Evolutionary conservation across 1,140 invertebrate species (phyloP), one percentile per base, ranked within the genome.

Genomic region (Ceratosolen solmsi): DNA sequence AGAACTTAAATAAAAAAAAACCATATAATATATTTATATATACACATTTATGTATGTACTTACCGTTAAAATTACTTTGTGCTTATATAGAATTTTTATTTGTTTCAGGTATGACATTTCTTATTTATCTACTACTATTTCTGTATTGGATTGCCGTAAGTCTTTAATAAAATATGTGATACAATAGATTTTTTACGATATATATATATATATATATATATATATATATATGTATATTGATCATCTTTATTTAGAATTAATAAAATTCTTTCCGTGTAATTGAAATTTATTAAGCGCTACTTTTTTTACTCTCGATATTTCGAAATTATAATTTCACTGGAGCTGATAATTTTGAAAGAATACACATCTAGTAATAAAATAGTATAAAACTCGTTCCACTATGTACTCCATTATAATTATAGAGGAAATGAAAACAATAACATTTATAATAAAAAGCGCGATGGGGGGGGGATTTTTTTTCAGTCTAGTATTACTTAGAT

Each of bases 71-170:
- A 2, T 54, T 54, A 54, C 15, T 2, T 54, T 15, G 3, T 54
- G 17, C 25, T 63, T 2, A 30, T 20, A 20, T 3, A 20, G 17
- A 33, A 33, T 20, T 63, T 41, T 83, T 83, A 36, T 80, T 33
- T 83, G 78, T 83, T 83, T 51, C 65, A 83, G 82, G 82, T 83
- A 76, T 80, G 78, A 25, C 41, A 72, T 22, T 49, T 60, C n/a
- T 20, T 46, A 15, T 22, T 58, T 41, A 36, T 27, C 15, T n/a
- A 74, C 27, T 56, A 5, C 2, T 41, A 72, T 30, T 51, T 63
- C 36, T 33, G 60, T 17, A 7, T 15, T 27, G 4, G 15, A 49
- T 33, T 33, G 11, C 15, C 3, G 75, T 77, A 65, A 77, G 60
- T 77, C 17, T 46, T 46, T 46, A 46, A 46, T 46, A 7, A 46